phyloP scores from a whole-genome alignment of 2,113 vertebrate species.

The Python bivittatus region DNA sequence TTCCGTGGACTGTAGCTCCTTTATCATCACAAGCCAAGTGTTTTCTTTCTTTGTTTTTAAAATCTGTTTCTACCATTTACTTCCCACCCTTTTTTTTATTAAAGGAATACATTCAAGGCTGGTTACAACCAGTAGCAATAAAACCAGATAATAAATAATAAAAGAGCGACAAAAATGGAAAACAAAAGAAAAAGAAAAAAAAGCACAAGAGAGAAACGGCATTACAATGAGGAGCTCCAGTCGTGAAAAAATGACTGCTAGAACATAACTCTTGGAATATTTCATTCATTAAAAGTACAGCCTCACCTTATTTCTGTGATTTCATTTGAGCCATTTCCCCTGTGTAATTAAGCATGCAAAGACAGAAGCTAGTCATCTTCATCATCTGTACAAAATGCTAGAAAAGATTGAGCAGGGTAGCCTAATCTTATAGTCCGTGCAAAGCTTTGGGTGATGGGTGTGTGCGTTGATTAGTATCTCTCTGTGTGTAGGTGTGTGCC shows the following conservation, averaged over 20 bases:
- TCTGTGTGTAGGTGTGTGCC: no score
- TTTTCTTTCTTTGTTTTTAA: not conserved
- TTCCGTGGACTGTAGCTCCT: not conserved
- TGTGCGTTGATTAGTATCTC: not conserved
- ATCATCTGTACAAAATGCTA: not conserved
- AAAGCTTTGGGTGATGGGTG: not conserved
- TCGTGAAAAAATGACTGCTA: not conserved
- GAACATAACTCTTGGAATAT: not conserved
- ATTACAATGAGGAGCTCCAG: no score
- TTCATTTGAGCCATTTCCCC: not conserved
- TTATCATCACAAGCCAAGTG: not conserved
- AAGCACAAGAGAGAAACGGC: no score
- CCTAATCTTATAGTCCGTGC: not conserved
- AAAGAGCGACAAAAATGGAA: no score
- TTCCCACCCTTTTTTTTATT: not conserved
- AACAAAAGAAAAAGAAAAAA: not conserved
- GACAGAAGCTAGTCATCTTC: not conserved
- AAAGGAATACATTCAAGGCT: not conserved
- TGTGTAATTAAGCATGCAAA: not conserved
- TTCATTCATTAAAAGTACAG: not conserved
- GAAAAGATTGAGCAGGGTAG: not conserved
- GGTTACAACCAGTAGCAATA: not conserved
- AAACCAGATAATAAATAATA: not conserved
- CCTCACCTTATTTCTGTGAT: not conserved
- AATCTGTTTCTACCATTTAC: not conserved